Base-by-base conservation (phyloP, 2,888 invertebrate genomes). In the Oscheius myriophilus region DNA sequence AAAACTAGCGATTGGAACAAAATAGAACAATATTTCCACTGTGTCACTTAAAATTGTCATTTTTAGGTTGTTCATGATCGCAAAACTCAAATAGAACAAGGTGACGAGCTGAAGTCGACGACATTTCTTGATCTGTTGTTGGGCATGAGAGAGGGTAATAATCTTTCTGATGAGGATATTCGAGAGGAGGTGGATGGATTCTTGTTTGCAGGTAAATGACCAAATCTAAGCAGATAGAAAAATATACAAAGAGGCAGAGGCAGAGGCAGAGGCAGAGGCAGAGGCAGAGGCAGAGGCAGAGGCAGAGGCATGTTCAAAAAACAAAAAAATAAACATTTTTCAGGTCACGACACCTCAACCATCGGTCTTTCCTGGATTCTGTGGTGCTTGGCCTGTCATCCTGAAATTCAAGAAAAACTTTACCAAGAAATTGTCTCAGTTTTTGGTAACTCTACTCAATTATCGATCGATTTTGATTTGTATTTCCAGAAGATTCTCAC, bases 41-140 rank as follows among this genome's bases (percentile, higher is more conserved):
- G n/a, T n/a, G n/a, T n/a, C n/a, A n/a, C n/a, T n/a, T n/a, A 33
- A 33, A 33, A 33, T 33, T 33, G 33, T 6, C n/a, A n/a, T n/a
- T 33, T 33, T 33, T 33, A 33, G 33, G 33, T 33, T 6, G 33
- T 33, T 3, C 3, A 33, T 6, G 33, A 33, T 33, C 33, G 33
- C 3, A 33, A 33, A 33, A 33, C 9, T 33, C 33, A 33, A 33
- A 3, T 33, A 9, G 9, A 33, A n/a, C n/a, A n/a, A 33, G 33
- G 3, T 33, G 33, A 33, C 3, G 33, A 33, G 33, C 33, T 6
- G 33, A 33, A 33, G 33, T 9, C 33, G 33, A 33, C 26, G 49
- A 89, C 89, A 4, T 89, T 89, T 76, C 83, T 89, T 62, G 89
- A 89, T 79, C 83, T 89, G 82, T 78, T 89, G 33, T 81, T 89